Evolutionary conservation across 2,113 vertebrate species (phyloP), one percentile per base, ranked within the genome.

Genomic region (Dolichotis patagonum): DNA sequence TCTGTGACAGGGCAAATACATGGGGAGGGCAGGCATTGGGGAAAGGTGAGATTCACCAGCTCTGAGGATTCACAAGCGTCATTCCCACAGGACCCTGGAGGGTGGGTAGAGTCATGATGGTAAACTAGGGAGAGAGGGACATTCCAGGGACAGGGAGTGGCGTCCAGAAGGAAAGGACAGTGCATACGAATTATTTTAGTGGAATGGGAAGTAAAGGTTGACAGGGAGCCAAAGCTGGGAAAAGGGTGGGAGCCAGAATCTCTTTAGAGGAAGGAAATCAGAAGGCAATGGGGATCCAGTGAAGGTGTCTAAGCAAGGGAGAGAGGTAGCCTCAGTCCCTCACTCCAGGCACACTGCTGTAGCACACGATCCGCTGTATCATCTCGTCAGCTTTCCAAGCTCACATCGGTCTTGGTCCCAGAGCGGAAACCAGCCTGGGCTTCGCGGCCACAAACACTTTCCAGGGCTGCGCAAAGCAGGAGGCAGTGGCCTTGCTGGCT

Each of bases 331-430:
- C 60, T n/a, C 56, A 38, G 11, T 32, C 71, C 32, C 65, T 77
- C 38, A 8, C 13, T 28, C 54, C 3, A 41, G 30, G 56, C 28
- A 14, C 65, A 7, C 24, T 1, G 12, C 54, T 14, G 46, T 22
- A 54, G 20, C 4, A 5, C 3, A 0, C 1, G 14, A 46, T 17
- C 62, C 35, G 12, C 30, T 60, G 14, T 8, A 0, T 30, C 19
- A 20, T 5, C 32, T 30, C 41, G 13, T 1, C 22, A n/a, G 28
- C 49, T 56, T 24, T 35, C 17, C 43, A 16, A 11, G 67, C 67
- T 38, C 19, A 7, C 35, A 22, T 71, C n/a, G 9, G 67, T 22
- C 46, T n/a, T 5, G 24, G 7, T 20, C 65, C 92, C 86, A 69
- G 1, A 56, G 46, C 35, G 41, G 67, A 83, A 80, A n/a, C 41